Base-by-base conservation (phyloP, 2,113 vertebrate genomes). In the Mormoops blainvillei region DNA sequence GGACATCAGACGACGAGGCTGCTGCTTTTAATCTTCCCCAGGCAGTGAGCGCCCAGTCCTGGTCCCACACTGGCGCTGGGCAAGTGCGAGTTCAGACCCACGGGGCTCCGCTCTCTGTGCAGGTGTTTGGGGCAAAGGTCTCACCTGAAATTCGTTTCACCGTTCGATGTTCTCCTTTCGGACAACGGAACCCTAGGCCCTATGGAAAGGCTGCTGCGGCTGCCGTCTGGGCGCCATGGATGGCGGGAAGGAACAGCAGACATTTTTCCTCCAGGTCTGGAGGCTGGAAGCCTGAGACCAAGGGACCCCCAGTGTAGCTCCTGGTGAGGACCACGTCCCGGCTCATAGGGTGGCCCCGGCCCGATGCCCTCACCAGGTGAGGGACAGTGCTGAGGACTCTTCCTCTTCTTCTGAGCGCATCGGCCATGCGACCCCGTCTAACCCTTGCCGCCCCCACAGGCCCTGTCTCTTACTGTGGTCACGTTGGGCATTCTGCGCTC, bases 51-150 rank as follows among this genome's bases (percentile, higher is more conserved):
- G 28, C 3, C 0, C 14, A 3, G n/a, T n/a, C n/a, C 20, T 4
- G 13, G 10, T 36, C 4, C 9, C 45, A 33, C 15, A 18, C 3
- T 1, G 1, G 0, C 0, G 0, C 31, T 7, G 7, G 15, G 15
- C 48, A 54, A 22, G 28, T 26, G 14, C 10, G 5, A 7, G 48
- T 50, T 11, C 19, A 81, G n/a, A 36, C n/a, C n/a, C 31, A 4
- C 5, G 38, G 15, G 13, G 50, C 50, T 78, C 4, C 31, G 38
- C 12, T 78, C 24, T 58, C 18, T 12, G 50, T 13, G 19, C 26
- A n/a, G 52, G 19, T 2, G 10, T 7, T 11, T 61, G n/a, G 63
- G 41, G 28, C 54, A 50, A 28, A 52, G 36, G 0, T 8, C 54
- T 63, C 52, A 77, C 31, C 14, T 5, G 65, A 43, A 33, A 7